Conservation (phyloP, 2,797 vertebrate species). For the Eremophila alpestris region DNA sequence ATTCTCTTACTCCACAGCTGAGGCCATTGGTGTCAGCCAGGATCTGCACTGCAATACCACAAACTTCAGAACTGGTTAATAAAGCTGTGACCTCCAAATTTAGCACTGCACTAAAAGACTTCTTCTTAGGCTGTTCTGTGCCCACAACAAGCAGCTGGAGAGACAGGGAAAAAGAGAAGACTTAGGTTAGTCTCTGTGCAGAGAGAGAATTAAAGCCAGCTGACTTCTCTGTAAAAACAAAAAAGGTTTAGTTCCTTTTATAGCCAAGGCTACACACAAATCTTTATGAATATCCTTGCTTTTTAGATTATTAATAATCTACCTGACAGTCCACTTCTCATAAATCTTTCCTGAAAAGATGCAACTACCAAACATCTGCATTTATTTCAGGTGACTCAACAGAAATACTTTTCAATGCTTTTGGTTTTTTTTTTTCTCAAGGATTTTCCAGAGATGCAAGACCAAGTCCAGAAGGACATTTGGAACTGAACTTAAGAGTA, state of each 20-base stretch:
- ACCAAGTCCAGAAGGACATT: not conserved
- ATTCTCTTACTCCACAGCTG: not conserved
- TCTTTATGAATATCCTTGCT: not conserved
- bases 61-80: not conserved
- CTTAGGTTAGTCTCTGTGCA: not conserved
- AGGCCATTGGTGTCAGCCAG: not conserved
- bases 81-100: constrained; percentile 22
- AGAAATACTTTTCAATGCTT: not conserved
- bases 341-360: not conserved
- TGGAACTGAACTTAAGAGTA: not conserved
- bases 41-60: not conserved
- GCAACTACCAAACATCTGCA: not conserved
- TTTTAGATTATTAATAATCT: not conserved
- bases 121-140: not conserved
- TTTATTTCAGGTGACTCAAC: not conserved
- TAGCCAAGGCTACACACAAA: not conserved
- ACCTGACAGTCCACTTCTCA: not conserved
- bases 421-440: not conserved
- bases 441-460: not conserved
- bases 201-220: not conserved
- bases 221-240: not conserved
- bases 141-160: not conserved
- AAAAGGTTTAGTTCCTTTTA: not conserved
- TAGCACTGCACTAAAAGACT: not conserved
- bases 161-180: not conserved